Conservation (phyloP, 2,888 invertebrate genomes). For the Tuta absoluta region DNA sequence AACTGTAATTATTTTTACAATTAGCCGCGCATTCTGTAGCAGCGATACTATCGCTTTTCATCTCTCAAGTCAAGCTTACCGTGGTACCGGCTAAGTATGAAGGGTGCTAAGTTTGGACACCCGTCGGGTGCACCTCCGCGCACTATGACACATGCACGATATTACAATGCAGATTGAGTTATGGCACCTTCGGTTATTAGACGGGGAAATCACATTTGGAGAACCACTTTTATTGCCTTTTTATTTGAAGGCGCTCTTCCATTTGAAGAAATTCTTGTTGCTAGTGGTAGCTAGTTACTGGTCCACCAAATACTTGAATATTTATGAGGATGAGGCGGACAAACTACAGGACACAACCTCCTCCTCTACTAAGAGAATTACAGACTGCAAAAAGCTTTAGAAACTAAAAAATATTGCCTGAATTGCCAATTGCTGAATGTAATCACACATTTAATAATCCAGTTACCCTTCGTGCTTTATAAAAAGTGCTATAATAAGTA, state of each 20-base stretch:
- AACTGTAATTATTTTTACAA: neutral
- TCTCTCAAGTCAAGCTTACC: neutral
- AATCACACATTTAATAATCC: no score
- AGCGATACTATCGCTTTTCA: conserved; percentile 5
- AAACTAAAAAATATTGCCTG: no score
- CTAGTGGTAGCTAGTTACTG: neutral
- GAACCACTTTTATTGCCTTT: conserved; percentile 35
- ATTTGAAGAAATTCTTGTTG: neutral
- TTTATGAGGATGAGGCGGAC: no score
- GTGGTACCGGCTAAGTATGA: conserved; percentile 55
- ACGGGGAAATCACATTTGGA: neutral
- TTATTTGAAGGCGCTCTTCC: neutral
- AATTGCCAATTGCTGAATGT: no score
- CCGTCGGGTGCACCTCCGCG: conserved; percentile 50
- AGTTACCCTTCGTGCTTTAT: no score
- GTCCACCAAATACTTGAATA: no score
- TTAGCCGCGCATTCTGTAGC: neutral
- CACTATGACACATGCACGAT: conserved; percentile 51
- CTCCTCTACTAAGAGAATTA: no score
- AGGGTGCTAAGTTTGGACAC: conserved; percentile 62
- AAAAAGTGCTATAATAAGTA: no score
- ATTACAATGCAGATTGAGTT: conserved; percentile 55
- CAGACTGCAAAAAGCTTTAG: no score
- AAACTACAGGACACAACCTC: no score
- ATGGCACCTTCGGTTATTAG: conserved; percentile 37